phyloP scores from a whole-genome alignment of 2,797 vertebrate genomes.

The Lithobates pipiens region DNA sequence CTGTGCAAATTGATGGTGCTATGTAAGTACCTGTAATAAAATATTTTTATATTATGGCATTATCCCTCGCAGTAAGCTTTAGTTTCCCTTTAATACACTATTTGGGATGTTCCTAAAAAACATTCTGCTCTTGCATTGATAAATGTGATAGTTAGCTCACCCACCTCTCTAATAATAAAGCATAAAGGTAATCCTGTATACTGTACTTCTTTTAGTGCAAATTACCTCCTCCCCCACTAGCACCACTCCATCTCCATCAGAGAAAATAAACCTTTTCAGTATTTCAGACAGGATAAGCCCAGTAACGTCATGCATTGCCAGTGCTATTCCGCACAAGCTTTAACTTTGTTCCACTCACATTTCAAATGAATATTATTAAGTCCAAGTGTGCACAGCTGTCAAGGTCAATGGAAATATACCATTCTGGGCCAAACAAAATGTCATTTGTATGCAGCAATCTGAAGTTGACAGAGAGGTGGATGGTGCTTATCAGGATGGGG shows the following conservation, averaged over 20 bases:
- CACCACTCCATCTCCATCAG: slow-evolving; percentile 14
- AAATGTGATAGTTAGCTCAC: background rate
- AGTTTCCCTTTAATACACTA: too few species aligned
- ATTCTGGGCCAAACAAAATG: slow-evolving; percentile 55
- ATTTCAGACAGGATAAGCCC: slow-evolving; percentile 17
- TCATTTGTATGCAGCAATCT: slow-evolving; percentile 55
- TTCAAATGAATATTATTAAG: slow-evolving; percentile 58
- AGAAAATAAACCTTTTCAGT: slow-evolving; percentile 31
- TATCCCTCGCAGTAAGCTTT: too few species aligned
- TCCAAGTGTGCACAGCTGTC: slow-evolving; percentile 52
- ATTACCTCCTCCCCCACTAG: background rate
- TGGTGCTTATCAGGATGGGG: slow-evolving; percentile 40
- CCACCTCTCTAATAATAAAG: slow-evolving; percentile 3
- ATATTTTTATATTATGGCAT: too few species aligned
- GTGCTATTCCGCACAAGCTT: slow-evolving; percentile 45
- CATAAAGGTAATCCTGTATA: background rate
- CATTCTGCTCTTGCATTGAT: background rate
- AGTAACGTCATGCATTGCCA: slow-evolving; percentile 45
- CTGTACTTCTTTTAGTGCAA: slow-evolving; percentile 1
- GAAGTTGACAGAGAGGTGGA: slow-evolving; percentile 32
- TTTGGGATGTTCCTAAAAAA: background rate
- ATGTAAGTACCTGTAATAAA: too few species aligned
- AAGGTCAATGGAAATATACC: slow-evolving; percentile 49
- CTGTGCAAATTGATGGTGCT: too few species aligned
- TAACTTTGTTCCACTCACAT: slow-evolving; percentile 53